A percentile compares a stretch with the other conserved stretches of the same genome.
Conservation (phyloP, 2,888 invertebrate species). For the Acronicta aceris region DNA sequence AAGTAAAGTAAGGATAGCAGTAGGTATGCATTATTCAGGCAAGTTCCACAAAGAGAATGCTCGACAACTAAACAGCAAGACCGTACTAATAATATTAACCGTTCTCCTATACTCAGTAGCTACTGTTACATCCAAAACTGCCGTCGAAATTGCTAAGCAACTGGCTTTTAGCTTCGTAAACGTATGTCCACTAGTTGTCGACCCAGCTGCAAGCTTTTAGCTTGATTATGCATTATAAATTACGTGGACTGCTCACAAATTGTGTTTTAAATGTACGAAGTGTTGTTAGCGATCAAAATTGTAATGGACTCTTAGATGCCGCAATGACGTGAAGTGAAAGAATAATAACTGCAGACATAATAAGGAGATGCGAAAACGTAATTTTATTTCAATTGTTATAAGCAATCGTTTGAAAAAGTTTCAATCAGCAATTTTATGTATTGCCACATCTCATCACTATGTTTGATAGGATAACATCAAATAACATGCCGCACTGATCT, state of each 20-base stretch:
- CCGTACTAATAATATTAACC: constrained; percentile 54
- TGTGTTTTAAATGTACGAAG: constrained; percentile 45
- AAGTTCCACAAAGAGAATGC: constrained; percentile 55
- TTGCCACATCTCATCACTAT: no score
- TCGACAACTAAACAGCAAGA: constrained; percentile 43
- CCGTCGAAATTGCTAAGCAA: constrained; percentile 47
- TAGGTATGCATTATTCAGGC: constrained; percentile 53
- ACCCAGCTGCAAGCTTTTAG: constrained; percentile 69
- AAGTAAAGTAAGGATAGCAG: constrained; percentile 46
- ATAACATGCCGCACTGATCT: no score
- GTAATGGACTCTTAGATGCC: background rate
- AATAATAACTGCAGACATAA: no score
- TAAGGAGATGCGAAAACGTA: no score
- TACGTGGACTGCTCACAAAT: constrained; percentile 50
- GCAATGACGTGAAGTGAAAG: no score
- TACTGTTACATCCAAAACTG: constrained; percentile 53
- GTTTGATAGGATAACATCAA: no score
- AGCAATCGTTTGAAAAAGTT: no score
- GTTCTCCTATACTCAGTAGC: constrained; percentile 37
- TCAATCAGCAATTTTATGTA: no score
- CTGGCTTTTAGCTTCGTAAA: constrained; percentile 57
- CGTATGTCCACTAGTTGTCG: constrained; percentile 60
- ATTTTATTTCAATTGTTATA: no score
- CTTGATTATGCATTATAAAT: constrained; percentile 70
- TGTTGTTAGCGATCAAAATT: constrained; percentile 27